Percentiles rank a stretch among this genome's conserved stretches.
phyloP scores from a whole-genome alignment of 2,888 invertebrate species.

The Pseudococcus viburni region DNA sequence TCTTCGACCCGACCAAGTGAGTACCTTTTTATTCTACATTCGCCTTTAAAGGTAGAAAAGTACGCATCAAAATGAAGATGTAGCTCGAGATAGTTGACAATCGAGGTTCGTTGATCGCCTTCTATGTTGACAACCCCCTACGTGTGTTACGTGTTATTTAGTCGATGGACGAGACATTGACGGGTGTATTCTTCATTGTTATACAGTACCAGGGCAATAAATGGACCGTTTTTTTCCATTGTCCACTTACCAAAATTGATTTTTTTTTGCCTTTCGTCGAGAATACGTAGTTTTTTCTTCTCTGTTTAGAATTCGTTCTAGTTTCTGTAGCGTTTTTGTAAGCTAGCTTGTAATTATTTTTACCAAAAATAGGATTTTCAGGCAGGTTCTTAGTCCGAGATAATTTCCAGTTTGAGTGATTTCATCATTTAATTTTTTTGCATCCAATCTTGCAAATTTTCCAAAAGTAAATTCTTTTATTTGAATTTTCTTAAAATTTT shows the following conservation, averaged over 20 bases:
- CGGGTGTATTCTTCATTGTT: constrained; percentile 42
- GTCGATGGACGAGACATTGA: not conserved
- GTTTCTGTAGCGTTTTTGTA: too few relatives aligned
- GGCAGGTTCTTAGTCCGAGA: too few relatives aligned
- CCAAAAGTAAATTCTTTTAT: too few relatives aligned
- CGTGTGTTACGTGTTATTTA: constrained; percentile 2
- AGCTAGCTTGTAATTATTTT: too few relatives aligned
- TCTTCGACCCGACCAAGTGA: constrained; percentile 94
- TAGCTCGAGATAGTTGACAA: not conserved
- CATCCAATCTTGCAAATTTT: too few relatives aligned
- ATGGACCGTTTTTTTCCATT: constrained; percentile 40
- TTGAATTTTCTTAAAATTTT: too few relatives aligned
- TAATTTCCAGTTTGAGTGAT: too few relatives aligned
- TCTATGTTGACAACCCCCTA: constrained; percentile 3
- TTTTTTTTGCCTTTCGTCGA: not conserved
- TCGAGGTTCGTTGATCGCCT: constrained; percentile 8
- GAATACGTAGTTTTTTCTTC: not conserved
- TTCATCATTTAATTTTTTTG: too few relatives aligned
- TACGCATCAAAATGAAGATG: not conserved
- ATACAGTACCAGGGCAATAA: not conserved
- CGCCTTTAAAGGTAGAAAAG: too few relatives aligned
- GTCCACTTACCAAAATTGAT: constrained; percentile 56
- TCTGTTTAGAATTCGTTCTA: not conserved
- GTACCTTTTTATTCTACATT: constrained; percentile 68
- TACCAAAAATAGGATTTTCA: too few relatives aligned